These are phyloP conservation scores for Silurus aristotelis DNA, from an alignment of 2,797 vertebrate species.

Conservation along the genomic window DNA sequence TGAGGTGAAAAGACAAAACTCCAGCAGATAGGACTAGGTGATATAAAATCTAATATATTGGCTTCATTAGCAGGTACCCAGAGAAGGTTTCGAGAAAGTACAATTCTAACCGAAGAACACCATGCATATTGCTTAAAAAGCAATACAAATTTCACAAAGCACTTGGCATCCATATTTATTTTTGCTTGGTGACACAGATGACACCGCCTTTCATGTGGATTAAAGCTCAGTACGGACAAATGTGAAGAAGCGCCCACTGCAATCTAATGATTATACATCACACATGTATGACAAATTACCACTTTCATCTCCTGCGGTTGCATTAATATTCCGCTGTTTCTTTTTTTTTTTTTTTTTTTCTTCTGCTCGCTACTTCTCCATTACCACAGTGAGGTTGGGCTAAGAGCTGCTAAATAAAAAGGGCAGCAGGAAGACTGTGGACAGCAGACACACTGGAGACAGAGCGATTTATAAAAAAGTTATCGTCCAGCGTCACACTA, in stretches of 20 bases:
- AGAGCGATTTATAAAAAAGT: constrained; percentile 80
- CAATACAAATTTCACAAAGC: constrained; percentile 12
- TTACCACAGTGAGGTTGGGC: constrained; percentile 77
- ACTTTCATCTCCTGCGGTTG: constrained; percentile 81
- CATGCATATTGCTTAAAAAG: not conserved
- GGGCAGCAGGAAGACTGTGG: constrained; percentile 77
- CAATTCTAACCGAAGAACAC: not conserved
- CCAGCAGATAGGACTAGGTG: not conserved
- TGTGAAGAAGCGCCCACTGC: constrained; percentile 67
- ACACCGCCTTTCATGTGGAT: constrained; percentile 44
- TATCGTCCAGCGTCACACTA: constrained; percentile 72
- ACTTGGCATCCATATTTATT: constrained; percentile 1
- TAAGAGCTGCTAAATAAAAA: constrained; percentile 80
- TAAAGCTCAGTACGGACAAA: constrained; percentile 47
- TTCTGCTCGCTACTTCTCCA: constrained; percentile 72
- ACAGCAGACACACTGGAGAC: constrained; percentile 82
- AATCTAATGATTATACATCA: constrained; percentile 82
- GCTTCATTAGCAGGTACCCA: not conserved
- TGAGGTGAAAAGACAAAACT: not conserved
- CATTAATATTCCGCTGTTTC: constrained; percentile 68
- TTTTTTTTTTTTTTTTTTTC: constrained; percentile 10
- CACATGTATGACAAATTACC: constrained; percentile 79
- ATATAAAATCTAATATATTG: constrained; percentile 9
- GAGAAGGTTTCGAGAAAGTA: not conserved
- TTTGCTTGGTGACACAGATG: constrained; percentile 32